A percentile compares a stretch with the other conserved stretches of the same genome.
phyloP scores from a whole-genome alignment of 2,797 vertebrate genomes.

The Threskiornis aethiopicus region DNA sequence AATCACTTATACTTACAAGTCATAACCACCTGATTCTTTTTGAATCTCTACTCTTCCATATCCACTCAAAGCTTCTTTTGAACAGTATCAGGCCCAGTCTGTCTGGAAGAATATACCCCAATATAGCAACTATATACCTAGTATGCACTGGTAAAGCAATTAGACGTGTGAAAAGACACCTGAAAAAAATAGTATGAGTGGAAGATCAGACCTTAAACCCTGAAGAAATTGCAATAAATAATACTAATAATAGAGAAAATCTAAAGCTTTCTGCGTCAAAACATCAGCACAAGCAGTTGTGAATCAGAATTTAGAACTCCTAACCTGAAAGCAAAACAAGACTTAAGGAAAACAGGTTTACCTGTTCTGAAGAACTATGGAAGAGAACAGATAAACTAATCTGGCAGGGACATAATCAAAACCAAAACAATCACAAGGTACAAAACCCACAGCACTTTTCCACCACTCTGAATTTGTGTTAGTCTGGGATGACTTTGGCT shows the following conservation, averaged over 20 bases:
- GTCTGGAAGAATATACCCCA: not conserved
- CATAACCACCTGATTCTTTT: not conserved
- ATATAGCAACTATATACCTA: not conserved
- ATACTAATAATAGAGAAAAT: not conserved
- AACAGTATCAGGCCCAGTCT: not conserved
- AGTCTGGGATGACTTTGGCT: not conserved
- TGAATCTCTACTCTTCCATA: not conserved
- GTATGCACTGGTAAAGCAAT: not conserved
- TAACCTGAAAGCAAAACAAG: not conserved
- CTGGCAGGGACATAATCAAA: not conserved
- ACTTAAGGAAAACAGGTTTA: not conserved
- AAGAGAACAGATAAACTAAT: not conserved
- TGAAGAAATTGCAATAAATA: not conserved
- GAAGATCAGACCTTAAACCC: not conserved
- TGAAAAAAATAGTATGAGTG: not conserved
- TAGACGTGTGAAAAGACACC: not conserved
- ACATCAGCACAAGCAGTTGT: not conserved
- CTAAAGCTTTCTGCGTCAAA: not conserved
- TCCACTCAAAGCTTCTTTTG: not conserved
- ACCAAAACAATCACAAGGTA: not conserved
- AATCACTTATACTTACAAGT: not conserved
- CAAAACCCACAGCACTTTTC: not conserved
- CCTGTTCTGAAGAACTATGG: not conserved
- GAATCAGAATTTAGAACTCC: not conserved
- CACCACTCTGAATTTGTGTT: not conserved